Evolutionary conservation across 2,888 invertebrate genomes (phyloP).

Genomic region (Saturnia japonica): DNA sequence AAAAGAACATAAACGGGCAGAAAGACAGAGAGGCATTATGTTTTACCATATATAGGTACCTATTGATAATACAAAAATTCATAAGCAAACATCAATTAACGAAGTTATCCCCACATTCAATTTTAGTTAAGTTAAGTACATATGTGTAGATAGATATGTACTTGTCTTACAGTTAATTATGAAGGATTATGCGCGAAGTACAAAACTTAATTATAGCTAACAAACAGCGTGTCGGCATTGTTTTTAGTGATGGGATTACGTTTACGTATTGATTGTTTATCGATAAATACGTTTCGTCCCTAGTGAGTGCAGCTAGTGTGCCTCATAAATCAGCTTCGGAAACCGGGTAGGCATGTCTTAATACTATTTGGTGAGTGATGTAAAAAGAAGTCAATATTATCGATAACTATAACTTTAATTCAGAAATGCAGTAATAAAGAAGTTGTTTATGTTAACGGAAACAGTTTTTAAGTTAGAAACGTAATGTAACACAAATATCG

Average conservation of each 20-base stretch:
- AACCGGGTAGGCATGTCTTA: constrained; percentile 66
- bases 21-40: too few species aligned
- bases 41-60: too few species aligned
- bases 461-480: too few species aligned
- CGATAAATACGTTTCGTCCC: constrained; percentile 21
- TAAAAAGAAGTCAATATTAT: constrained; percentile 37
- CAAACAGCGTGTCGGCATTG: constrained; percentile 36
- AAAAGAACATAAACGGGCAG: too few species aligned
- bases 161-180: constrained; percentile 28
- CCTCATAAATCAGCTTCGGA: constrained; percentile 69
- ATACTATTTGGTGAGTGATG: constrained; percentile 74
- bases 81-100: background rate
- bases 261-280: constrained; percentile 14
- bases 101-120: background rate
- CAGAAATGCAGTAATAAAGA: background rate
- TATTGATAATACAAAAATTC: background rate
- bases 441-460: background rate
- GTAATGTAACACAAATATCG: too few species aligned
- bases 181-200: constrained; percentile 25
- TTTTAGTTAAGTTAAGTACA: background rate
- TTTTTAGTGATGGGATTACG: constrained; percentile 24
- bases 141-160: background rate
- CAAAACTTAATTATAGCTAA: constrained; percentile 40
- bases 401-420: constrained; percentile 21
- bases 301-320: constrained; percentile 56